Evolutionary conservation across 2,888 invertebrate genomes (phyloP), one percentile per base, ranked within the genome.

Genomic region (Danaus chrysippus): DNA sequence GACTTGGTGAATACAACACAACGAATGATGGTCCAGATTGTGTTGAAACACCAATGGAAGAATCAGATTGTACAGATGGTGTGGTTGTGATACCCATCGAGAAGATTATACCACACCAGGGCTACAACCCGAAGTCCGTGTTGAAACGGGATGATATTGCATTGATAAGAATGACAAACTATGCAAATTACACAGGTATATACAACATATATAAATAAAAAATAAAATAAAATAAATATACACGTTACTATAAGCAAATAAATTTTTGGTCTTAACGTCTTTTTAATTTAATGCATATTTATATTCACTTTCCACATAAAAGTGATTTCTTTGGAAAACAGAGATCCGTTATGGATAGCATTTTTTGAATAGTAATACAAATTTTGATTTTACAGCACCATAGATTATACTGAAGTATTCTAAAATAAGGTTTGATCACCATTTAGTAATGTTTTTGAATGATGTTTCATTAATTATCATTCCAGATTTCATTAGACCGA

Each of bases 1-100:
- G 80, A 17, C 75, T 92, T 0, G 92, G 92, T 1, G 93, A 93
- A 72, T 91, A 86, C 75, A 79, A 92, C 73, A 84, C 75, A 0
- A 68, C 72, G 0, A 81, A 82, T 41, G 63, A 68, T 0, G 83
- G 81, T 0, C 58, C 61, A 0, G 92, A 93, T 72, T 92, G 92
- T 67, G 72, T 81, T 1, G 44, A 62, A 1, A 71, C 69, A 0
- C 73, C 70, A 5, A 78, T 76, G 0, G 80, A 77, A 0, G 83
- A 76, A 0, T 65, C 67, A 1, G 84, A 84, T 55, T 92, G 92
- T 73, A 89, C 87, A 0, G 79, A 84, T 0, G 82, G 83, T 9
- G 78, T 79, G 0, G 74, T 83, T 13, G 75, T 76, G 13, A 79
- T 91, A 10, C 75, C 77, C 15, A 84, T 91, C 1, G 85, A 83